A percentile compares a stretch with the other conserved stretches of the same genome.
phyloP scores from a whole-genome alignment of 2,888 invertebrate genomes.

The Lasioglossum villosulum region DNA sequence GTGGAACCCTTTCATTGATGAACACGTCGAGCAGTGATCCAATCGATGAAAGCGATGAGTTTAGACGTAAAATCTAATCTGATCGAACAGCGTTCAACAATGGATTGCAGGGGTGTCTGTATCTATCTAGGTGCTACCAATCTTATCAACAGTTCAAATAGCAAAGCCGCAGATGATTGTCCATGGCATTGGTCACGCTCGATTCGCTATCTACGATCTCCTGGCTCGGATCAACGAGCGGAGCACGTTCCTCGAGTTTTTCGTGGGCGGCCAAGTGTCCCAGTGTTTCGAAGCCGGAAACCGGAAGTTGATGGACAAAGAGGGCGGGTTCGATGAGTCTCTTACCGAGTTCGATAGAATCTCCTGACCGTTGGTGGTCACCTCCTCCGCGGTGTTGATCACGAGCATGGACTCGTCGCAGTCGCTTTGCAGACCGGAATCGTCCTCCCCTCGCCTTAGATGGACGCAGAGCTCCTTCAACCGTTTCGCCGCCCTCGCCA shows the following conservation, averaged over 20 bases:
- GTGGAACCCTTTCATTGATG: not conserved
- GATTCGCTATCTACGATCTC: conserved; percentile 38
- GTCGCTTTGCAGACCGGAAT: conserved; percentile 84
- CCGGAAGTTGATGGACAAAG: conserved; percentile 54
- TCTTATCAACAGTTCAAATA: not conserved
- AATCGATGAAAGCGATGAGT: not conserved
- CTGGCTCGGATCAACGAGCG: not conserved
- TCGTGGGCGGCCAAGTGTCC: conserved; percentile 11
- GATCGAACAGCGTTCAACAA: not conserved
- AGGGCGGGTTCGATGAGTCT: conserved; percentile 7
- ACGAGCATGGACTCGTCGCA: conserved; percentile 84
- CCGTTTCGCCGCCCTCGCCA: conserved; percentile 86
- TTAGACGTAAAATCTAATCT: not conserved
- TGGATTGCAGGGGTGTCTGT: not conserved
- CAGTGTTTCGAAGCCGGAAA: conserved; percentile 11
- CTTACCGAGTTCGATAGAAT: conserved; percentile 51
- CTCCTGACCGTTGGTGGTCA: conserved; percentile 62
- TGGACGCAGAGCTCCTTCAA: conserved; percentile 90
- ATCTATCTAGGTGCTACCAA: not conserved
- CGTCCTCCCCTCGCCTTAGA: conserved; percentile 91
- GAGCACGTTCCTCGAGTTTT: conserved; percentile 22
- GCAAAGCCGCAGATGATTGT: not conserved
- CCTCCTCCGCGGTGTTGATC: conserved; percentile 80
- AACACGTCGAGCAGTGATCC: not conserved
- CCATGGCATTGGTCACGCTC: not conserved